Percentiles rank a stretch among this genome's conserved stretches.
Evolutionary conservation across 2,797 vertebrate species (phyloP).

Genomic region (Telmatherina bonti): DNA sequence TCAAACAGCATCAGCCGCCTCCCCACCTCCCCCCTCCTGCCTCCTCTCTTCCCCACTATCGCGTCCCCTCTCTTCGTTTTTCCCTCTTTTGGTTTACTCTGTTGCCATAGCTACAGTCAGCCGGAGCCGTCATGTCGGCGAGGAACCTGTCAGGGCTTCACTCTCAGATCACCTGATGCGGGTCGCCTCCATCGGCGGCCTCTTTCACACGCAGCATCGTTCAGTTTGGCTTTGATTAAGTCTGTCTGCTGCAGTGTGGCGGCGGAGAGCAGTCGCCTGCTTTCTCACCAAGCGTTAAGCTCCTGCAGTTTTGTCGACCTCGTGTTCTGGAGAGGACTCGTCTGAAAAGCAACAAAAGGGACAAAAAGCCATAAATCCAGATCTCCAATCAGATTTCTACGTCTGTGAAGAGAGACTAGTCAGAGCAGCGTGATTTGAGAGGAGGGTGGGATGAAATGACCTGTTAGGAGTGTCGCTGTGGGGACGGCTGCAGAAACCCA

Average conservation of each 20-base stretch:
- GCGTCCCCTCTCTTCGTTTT: constrained; percentile 62
- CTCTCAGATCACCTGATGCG: constrained; percentile 79
- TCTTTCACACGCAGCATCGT: constrained; percentile 61
- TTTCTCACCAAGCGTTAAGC: constrained; percentile 26
- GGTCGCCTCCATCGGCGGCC: constrained; percentile 63
- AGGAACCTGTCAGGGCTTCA: constrained; percentile 73
- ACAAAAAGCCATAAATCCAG: constrained; percentile 61
- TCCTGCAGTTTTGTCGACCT: constrained; percentile 56
- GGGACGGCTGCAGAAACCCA: constrained; percentile 58
- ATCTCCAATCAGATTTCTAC: constrained; percentile 74
- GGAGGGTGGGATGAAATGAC: constrained; percentile 73
- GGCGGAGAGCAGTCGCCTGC: constrained; percentile 28
- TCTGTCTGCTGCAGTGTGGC: neutral
- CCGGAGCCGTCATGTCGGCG: constrained; percentile 60
- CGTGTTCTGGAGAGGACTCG: constrained; percentile 48
- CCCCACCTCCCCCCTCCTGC: constrained; percentile 4
- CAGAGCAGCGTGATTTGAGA: constrained; percentile 71
- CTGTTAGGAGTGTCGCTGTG: constrained; percentile 60
- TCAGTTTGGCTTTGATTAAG: constrained; percentile 80
- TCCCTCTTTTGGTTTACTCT: constrained; percentile 76
- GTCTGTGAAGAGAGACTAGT: constrained; percentile 63
- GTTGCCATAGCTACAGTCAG: constrained; percentile 82
- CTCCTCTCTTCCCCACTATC: constrained; percentile 38
- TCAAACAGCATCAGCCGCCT: constrained; percentile 79
- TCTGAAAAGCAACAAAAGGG: constrained; percentile 21